Conservation (phyloP, 2,113 vertebrate species). For the Catharus bicknelli region DNA sequence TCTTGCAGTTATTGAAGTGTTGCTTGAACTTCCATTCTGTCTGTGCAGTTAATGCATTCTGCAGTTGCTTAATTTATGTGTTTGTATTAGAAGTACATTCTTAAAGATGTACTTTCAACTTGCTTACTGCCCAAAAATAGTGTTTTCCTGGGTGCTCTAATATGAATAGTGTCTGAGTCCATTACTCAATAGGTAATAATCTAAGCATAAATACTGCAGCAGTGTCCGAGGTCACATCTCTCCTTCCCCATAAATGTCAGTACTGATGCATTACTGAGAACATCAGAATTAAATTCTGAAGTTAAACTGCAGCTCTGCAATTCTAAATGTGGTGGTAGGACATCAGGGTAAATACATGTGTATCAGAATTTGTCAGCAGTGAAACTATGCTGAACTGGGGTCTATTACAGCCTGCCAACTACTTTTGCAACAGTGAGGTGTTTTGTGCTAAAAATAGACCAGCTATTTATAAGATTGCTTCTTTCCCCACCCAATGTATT, state of each 20-base stretch:
- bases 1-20: not conserved
- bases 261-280: not conserved
- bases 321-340: not conserved
- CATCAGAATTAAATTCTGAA: not conserved
- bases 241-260: not conserved
- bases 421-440: not conserved
- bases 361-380: not conserved
- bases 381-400: not conserved
- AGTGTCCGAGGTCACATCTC: not conserved
- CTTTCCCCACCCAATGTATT: not conserved
- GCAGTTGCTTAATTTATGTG: not conserved
- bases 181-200: not conserved
- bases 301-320: not conserved
- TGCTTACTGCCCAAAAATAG: not conserved
- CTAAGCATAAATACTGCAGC: not conserved
- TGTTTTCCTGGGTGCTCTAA: not conserved
- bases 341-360: not conserved
- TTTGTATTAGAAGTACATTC: constrained; percentile 6
- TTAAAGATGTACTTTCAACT: not conserved
- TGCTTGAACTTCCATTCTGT: not conserved
- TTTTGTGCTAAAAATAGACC: not conserved
- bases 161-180: not conserved
- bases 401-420: not conserved
- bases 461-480: not conserved
- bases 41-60: not conserved